A percentile compares a stretch with the other conserved stretches of the same genome.
These are phyloP conservation scores for Oryctolagus cuniculus DNA, from an alignment of 2,113 vertebrate genomes.

Conservation along the genomic window mOryCun1.1 NC_091432.1:128004001-128004500, in stretches of 20 bases:
- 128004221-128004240: not conserved
- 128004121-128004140: not conserved
- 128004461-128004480: too few relatives aligned
- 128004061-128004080: not conserved
- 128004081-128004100: not conserved
- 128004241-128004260: not conserved
- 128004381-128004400: too few relatives aligned
- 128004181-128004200: not conserved
- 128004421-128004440: too few relatives aligned
- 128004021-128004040: not conserved
- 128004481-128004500: too few relatives aligned
- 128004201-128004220: not conserved
- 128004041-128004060: not conserved
- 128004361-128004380: too few relatives aligned
- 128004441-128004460: too few relatives aligned
- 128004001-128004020: not conserved
- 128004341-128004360: too few relatives aligned
- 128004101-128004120: not conserved
- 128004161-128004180: not conserved
- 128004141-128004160: slow-evolving; percentile 18
- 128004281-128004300: too few relatives aligned
- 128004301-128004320: too few relatives aligned
- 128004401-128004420: too few relatives aligned
- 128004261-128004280: too few relatives aligned
- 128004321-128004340: too few relatives aligned